Evolutionary conservation across 2,113 vertebrate genomes (phyloP).

Genomic region (Dasyornis broadbenti): DNA sequence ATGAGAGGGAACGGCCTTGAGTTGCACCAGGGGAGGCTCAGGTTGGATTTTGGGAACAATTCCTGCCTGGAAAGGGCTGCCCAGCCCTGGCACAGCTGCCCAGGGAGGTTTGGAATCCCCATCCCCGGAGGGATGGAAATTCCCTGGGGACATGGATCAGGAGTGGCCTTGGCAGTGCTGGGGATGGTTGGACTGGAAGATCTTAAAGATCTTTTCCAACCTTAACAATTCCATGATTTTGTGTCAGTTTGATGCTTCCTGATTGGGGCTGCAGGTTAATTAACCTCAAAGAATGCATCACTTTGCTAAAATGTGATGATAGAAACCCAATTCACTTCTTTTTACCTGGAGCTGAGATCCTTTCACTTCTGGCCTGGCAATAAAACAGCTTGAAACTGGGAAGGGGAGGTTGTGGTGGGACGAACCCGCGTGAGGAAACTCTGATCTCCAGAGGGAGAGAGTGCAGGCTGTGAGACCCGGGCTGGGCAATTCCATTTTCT

Average conservation of each 20-base stretch:
- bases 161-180: background rate
- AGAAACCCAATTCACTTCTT: background rate
- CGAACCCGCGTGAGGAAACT: fast-evolving
- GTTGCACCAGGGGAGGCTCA: background rate
- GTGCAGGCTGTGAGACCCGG: background rate
- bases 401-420: background rate
- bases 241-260: background rate
- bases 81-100: too few relatives aligned
- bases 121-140: background rate
- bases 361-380: background rate
- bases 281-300: fast-evolving
- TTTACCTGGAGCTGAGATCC: background rate
- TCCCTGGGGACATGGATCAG: background rate
- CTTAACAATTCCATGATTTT: fast-evolving
- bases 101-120: background rate
- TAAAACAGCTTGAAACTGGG: background rate
- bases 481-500: background rate
- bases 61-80: background rate
- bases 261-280: background rate
- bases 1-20: too few relatives aligned
- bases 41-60: background rate
- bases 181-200: background rate
- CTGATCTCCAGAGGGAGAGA: background rate
- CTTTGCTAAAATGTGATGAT: background rate
- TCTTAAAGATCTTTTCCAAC: background rate